Evolutionary conservation across 2,888 invertebrate genomes (phyloP).

Genomic region (Griposia aprilina): DNA sequence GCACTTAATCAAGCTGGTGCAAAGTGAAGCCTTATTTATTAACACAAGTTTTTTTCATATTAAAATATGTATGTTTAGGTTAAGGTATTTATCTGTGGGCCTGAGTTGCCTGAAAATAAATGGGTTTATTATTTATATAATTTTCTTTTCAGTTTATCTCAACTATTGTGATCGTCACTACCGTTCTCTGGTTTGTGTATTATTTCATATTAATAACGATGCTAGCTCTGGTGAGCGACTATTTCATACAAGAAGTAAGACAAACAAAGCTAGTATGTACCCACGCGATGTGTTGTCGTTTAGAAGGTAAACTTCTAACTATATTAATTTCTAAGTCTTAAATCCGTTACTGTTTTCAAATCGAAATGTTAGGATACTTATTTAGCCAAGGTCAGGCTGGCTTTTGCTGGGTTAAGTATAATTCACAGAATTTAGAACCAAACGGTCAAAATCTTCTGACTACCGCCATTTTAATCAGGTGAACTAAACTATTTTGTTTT

Average conservation of each 20-base stretch:
- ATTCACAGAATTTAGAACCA: background rate
- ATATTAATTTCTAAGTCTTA: background rate
- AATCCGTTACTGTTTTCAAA: background rate
- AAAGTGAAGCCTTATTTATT: too few species aligned
- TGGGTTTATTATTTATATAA: background rate
- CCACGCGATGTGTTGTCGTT: constrained; percentile 62
- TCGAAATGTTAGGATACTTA: background rate
- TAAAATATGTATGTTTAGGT: too few species aligned
- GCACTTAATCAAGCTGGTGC: too few species aligned
- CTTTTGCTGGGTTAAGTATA: too few species aligned
- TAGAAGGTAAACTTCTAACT: constrained; percentile 66
- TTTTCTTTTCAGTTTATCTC: constrained; percentile 58
- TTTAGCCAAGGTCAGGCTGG: background rate
- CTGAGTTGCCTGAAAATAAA: too few species aligned
- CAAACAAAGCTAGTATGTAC: constrained; percentile 68
- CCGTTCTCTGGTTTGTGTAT: constrained; percentile 60
- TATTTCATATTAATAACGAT: constrained; percentile 64
- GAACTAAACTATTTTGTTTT: background rate
- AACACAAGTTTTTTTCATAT: too few species aligned
- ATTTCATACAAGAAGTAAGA: constrained; percentile 69
- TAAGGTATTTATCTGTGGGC: too few species aligned
- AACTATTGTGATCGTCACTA: constrained; percentile 31
- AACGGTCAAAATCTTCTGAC: background rate
- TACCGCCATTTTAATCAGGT: background rate
- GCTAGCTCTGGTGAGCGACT: constrained; percentile 64